Evolutionary conservation across 2,888 invertebrate genomes (phyloP).

Genomic region (Drosophila rellima): DNA sequence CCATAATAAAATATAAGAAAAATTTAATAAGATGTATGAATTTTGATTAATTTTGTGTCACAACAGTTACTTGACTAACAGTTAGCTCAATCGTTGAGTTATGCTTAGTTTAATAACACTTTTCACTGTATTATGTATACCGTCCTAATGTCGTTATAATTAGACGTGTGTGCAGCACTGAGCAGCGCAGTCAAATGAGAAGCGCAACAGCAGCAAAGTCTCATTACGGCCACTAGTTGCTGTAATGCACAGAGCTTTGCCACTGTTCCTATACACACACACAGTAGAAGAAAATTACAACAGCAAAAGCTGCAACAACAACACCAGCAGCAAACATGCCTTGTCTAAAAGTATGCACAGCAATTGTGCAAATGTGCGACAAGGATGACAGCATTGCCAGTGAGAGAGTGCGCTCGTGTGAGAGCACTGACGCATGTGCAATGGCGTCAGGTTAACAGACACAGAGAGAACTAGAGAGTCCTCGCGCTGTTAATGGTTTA

Average conservation of each 20-base stretch:
- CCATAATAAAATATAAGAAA: neutral
- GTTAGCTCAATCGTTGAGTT: neutral
- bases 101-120: neutral
- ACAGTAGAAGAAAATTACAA: constrained; percentile 40
- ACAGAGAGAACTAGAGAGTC: neutral
- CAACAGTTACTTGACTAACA: neutral
- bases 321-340: constrained; percentile 45
- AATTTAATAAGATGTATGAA: neutral
- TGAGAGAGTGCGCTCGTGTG: constrained; percentile 9
- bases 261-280: constrained; percentile 23
- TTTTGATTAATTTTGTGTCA: neutral
- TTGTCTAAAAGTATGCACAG: constrained; percentile 51
- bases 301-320: constrained; percentile 54
- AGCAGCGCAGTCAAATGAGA: constrained; percentile 50
- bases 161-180: constrained; percentile 57
- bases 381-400: constrained; percentile 45
- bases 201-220: constrained; percentile 63
- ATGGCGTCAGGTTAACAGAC: constrained; percentile 1
- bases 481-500: constrained; percentile 26
- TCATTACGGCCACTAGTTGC: constrained; percentile 77
- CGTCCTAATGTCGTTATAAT: constrained; percentile 16
- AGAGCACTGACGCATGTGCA: constrained; percentile 55
- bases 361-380: constrained; percentile 49
- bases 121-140: constrained; percentile 1
- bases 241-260: constrained; percentile 61